Evolutionary conservation across 2,113 vertebrate species (phyloP), one percentile per base, ranked within the genome.

Genomic region (Abramis brama): DNA sequence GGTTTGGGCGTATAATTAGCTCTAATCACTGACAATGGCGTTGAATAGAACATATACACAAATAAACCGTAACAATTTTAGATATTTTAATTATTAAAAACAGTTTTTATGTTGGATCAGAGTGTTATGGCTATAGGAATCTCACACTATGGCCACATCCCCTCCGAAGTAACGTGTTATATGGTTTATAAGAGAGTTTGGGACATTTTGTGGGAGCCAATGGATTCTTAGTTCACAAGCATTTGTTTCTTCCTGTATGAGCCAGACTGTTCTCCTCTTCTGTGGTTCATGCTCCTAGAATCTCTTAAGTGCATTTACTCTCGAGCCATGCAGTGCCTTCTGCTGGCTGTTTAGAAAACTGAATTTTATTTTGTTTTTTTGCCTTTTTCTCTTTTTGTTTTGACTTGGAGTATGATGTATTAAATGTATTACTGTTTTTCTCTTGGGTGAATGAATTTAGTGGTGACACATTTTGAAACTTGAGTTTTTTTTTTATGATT

Each of bases 391-490:
- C 13, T 9, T 87, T 81, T 90, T 85, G 30, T 76, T 27, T 77
- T 78, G 7, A 45, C 25, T 89, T 89, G 0, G 89, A 92, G 79
- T 92, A 90, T 90, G 85, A 87, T 91, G 85, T 92, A 85, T 90
- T 92, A 88, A 92, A 73, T 80, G 79, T 85, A 86, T 92, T 84
- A 88, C 81, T 85, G 90, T 87, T 91, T 87, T 74, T 9, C 17
- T 84, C 76, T 73, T 77, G 86, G 87, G 85, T 87, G 86, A 83
- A 82, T 87, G 76, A 76, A 75, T 87, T 87, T 87, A 82, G 90
- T 47, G 86, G 91, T 93, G 91, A 91, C 87, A 91, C 87, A 79
- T 87, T 91, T 91, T 92, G 87, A 95, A 92, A 94, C 91, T 92
- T 93, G 91, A 94, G 86, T 86, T 92, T 91, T 90, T 30, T 33